These are phyloP conservation scores for Cantharis rufa DNA, from an alignment of 2,888 invertebrate genomes.

Conservation along the genomic window DNA sequence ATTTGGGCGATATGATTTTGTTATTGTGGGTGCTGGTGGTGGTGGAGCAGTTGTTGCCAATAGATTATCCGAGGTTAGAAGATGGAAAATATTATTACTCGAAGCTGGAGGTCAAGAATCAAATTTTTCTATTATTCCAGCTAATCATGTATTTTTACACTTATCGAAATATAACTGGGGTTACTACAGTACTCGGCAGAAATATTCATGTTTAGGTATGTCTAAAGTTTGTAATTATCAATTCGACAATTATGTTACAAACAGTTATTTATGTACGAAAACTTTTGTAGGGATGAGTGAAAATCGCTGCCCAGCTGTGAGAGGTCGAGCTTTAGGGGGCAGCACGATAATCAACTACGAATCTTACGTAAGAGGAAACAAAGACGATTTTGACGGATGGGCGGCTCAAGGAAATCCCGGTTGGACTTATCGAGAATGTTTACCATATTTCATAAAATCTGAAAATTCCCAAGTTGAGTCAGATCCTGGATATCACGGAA, in stretches of 20 bases:
- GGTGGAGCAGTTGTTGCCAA: conserved; percentile 69
- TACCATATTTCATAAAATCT: not conserved
- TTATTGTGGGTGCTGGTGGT: conserved; percentile 69
- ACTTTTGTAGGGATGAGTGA: not conserved
- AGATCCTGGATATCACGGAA: not conserved
- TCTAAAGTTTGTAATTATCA: not conserved
- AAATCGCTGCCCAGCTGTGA: not conserved
- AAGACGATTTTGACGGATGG: not conserved
- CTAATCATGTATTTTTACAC: not conserved
- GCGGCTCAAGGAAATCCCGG: not conserved
- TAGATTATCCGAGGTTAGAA: conserved; percentile 66
- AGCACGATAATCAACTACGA: not conserved
- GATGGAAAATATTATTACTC: conserved; percentile 67
- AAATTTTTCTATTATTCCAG: conserved; percentile 9
- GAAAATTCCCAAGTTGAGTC: not conserved
- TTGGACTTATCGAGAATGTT: not conserved
- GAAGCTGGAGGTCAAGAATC: conserved; percentile 61
- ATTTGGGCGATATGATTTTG: conserved; percentile 62
- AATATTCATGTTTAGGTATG: conserved; percentile 2
- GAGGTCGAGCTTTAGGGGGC: not conserved
- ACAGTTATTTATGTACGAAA: not conserved
- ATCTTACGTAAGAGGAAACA: not conserved
- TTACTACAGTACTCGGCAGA: conserved; percentile 1
- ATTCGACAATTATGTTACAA: too few species aligned
- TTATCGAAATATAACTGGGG: not conserved